Evolutionary conservation across 92 coral and sea anemone species (phyloP), one percentile per base, ranked within the genome.

Genomic region (Heteractis magnifica): DNA sequence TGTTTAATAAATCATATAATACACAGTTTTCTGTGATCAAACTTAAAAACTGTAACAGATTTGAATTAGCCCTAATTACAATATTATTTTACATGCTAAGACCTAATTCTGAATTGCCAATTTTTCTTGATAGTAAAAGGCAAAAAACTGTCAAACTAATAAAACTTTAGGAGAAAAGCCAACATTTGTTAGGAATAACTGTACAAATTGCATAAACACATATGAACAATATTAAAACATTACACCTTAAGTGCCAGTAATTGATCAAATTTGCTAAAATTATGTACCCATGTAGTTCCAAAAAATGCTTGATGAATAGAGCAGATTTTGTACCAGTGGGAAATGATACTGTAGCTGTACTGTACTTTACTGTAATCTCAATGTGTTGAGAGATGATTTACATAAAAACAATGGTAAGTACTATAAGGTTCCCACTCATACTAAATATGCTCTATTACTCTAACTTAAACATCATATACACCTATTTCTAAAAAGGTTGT

Each of bases 151-250:
- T 68, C 73, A 26, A 68, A 68, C 73, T 68, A 68, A 3, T 68
- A 26, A 68, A 68, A 68, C 14, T 20, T 68, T 26, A 26, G 73
- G 49, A 68, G 10, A 11, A 10, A 68, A 68, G 73, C 73, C 73
- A 68, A 68, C 73, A 68, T 68, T 20, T 11, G 10, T 68, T 68
- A 68, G 73, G 73, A 3, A 68, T 68, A 68, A 68, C 73, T 68
- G 73, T 26, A 68, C 6, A 15, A 26, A 23, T 20, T 18, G 8
- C 20, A 68, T n/a, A 4, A 26, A 68, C 50, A 20, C 21, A 26
- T 0, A 10, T 14, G 20, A 59, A 62, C 70, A 62, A 62, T 62
- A 20, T 5, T 23, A 18, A 5, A 23, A 62, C 26, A 62, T 5
- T n/a, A 62, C 6, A 18, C 50, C 21, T 10, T 34, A 51, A 76